Percentiles rank a stretch among this genome's conserved stretches.
phyloP scores from a whole-genome alignment of 1,140 invertebrate species.

The Listronotus oregonensis region DNA sequence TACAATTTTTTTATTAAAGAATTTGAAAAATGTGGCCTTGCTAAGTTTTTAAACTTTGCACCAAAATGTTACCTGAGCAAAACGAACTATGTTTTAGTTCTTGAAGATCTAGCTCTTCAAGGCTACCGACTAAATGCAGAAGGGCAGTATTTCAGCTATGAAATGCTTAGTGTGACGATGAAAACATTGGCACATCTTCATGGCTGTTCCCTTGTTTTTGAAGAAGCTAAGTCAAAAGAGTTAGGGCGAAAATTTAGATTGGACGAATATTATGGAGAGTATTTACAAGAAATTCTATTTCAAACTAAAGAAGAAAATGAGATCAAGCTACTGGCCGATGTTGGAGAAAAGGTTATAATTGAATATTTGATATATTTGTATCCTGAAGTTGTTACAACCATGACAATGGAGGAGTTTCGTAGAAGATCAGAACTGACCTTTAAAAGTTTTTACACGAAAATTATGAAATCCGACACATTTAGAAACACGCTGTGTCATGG shows the following conservation, averaged over 20 bases:
- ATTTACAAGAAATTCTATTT: slow-evolving; percentile 40
- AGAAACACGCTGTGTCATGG: slow-evolving; percentile 56
- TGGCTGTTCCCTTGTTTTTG: slow-evolving; percentile 50
- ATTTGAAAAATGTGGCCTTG: slow-evolving; percentile 35
- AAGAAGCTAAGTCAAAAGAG: slow-evolving; percentile 44
- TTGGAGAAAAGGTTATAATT: neutral
- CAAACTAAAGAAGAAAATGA: slow-evolving; percentile 5
- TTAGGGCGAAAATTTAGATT: slow-evolving; percentile 26
- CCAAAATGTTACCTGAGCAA: slow-evolving; percentile 37
- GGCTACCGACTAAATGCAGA: slow-evolving; percentile 45
- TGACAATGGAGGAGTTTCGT: slow-evolving; percentile 23
- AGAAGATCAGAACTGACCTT: neutral
- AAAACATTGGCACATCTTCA: slow-evolving; percentile 52
- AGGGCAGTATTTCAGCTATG: slow-evolving; percentile 41
- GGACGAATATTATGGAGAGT: slow-evolving; percentile 27
- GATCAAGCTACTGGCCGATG: neutral
- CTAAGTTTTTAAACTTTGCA: slow-evolving; percentile 40
- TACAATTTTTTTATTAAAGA: slow-evolving; percentile 34
- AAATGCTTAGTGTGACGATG: slow-evolving; percentile 47
- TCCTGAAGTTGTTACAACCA: slow-evolving; percentile 5
- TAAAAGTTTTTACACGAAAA: slow-evolving; percentile 19
- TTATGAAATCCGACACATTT: slow-evolving; percentile 37
- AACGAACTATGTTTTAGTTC: slow-evolving; percentile 39
- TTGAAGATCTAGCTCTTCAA: slow-evolving; percentile 41
- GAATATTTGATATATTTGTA: neutral